Evolutionary conservation across 2,113 vertebrate species (phyloP).

Genomic region (Athene cunicularia): DNA sequence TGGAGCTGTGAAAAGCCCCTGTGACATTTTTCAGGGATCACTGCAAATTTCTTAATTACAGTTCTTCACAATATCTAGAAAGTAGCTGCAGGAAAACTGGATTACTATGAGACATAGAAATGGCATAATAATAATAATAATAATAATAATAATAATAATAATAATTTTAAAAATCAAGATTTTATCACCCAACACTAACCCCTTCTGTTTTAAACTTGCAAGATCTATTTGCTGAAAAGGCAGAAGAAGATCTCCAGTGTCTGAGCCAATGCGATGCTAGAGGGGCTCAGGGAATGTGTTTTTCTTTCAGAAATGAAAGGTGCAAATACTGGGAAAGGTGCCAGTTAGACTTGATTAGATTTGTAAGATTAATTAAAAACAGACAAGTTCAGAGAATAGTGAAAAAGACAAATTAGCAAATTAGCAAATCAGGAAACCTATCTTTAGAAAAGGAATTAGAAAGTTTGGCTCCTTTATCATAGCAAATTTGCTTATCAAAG

Average conservation of each 20-base stretch:
- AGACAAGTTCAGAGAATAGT: background rate
- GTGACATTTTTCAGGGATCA: background rate
- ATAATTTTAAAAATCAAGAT: background rate
- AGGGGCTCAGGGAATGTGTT: background rate
- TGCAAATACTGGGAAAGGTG: background rate
- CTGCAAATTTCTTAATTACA: background rate
- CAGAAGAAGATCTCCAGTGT: background rate
- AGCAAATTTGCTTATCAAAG: background rate
- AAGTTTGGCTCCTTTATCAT: background rate
- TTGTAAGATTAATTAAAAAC: slow-evolving; percentile 31
- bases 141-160: background rate
- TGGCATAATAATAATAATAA: background rate
- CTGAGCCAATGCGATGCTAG: background rate
- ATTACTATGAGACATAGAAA: background rate
- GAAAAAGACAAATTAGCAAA: slow-evolving; percentile 29
- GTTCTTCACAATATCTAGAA: background rate
- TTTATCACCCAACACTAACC: background rate
- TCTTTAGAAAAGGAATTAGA: background rate
- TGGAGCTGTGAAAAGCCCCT: background rate
- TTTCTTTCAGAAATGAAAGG: background rate
- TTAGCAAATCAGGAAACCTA: background rate
- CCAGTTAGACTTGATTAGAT: slow-evolving; percentile 8
- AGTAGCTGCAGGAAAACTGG: background rate
- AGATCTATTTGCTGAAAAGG: background rate
- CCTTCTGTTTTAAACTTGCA: background rate